Base-by-base conservation (phyloP, 2,888 invertebrate species). In the Ernsta delagoae region DNA sequence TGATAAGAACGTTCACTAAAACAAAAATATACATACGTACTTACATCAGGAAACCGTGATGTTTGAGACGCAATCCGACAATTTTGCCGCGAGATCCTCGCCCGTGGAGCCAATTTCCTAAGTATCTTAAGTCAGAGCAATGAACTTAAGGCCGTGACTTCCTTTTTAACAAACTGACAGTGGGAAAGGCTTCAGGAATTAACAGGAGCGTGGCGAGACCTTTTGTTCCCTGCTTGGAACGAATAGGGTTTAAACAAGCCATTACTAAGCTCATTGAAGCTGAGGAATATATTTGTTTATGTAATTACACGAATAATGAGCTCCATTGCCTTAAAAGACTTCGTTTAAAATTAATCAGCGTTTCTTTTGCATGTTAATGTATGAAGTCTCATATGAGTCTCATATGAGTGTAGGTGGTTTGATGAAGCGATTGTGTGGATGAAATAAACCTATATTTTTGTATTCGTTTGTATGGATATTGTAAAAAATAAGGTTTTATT, bases 131-230 rank as follows among this genome's bases (percentile, higher is more conserved):
- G 67, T 48, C 73, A 74, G 88, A 78, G 82, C 87, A 88, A 84
- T 79, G 88, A 90, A 84, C 90, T 82, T 79, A 73, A 75, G 78
- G 73, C 86, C 92, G 77, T 92, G 92, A 92, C 92, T 92, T 92
- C 92, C 92, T 89, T 84, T 90, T 92, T 89, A 92, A 87, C 87
- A 79, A 72, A 70, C 71, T 80, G 76, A 77, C 83, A 84, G 80
- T 89, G 88, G 85, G 90, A 90, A 90, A 90, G 87, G 85, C 84
- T 82, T 77, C 78, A 81, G 77, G 83, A 87, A 86, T 86, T 85
- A 89, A 87, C 87, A 90, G 88, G 85, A 87, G 85, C 87, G 87
- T 85, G 74, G 83, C 85, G 80, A 79, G 76, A 70, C 70, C 78
- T 84, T 89, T 90, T 92, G 92, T 90, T 89, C 85, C 84, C 74